Percentiles rank a stretch among this genome's conserved stretches.
Evolutionary conservation across 2,113 vertebrate genomes (phyloP).

Genomic region (Silurus asotus): DNA sequence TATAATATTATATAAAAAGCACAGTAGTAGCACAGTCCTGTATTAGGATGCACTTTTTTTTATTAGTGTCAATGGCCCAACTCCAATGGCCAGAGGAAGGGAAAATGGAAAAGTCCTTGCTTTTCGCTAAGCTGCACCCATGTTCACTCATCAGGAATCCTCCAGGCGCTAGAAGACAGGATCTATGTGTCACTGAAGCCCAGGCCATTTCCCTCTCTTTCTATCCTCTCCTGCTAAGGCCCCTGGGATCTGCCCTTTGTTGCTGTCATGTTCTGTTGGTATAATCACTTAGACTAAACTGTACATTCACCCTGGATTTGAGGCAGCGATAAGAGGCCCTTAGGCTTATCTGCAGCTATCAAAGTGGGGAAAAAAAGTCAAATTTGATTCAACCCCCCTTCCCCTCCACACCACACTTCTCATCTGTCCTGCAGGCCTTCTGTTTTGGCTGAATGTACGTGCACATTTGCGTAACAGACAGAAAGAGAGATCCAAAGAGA

Average conservation of each 20-base stretch:
- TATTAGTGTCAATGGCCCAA: conserved; percentile 68
- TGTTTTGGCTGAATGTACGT: conserved; percentile 63
- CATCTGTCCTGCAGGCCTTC: conserved; percentile 59
- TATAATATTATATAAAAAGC: conserved; percentile 13
- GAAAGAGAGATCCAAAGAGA: conserved; percentile 48
- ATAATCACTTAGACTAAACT: conserved; percentile 72
- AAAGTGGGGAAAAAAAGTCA: conserved; percentile 50
- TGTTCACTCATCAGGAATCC: conserved; percentile 37
- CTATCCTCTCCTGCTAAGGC: background rate
- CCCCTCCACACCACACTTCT: conserved; percentile 46
- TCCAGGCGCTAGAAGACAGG: conserved; percentile 59
- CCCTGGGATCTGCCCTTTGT: conserved; percentile 62
- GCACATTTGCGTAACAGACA: conserved; percentile 63
- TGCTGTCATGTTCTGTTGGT: conserved; percentile 69
- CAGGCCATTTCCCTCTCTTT: conserved; percentile 55
- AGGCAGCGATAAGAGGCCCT: conserved; percentile 69
- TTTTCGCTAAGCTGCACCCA: conserved; percentile 51
- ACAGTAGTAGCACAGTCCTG: conserved; percentile 61
- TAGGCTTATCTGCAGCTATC: conserved; percentile 68
- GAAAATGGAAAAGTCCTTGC: conserved; percentile 50
- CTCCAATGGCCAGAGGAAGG: conserved; percentile 61
- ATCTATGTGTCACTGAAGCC: conserved; percentile 67
- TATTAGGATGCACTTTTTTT: conserved; percentile 50
- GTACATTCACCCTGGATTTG: conserved; percentile 70
- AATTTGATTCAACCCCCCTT: conserved; percentile 64